Percentiles rank a stretch among this genome's conserved stretches.
Conservation (phyloP, 2,888 invertebrate genomes). For the Prosapia bicincta region DNA sequence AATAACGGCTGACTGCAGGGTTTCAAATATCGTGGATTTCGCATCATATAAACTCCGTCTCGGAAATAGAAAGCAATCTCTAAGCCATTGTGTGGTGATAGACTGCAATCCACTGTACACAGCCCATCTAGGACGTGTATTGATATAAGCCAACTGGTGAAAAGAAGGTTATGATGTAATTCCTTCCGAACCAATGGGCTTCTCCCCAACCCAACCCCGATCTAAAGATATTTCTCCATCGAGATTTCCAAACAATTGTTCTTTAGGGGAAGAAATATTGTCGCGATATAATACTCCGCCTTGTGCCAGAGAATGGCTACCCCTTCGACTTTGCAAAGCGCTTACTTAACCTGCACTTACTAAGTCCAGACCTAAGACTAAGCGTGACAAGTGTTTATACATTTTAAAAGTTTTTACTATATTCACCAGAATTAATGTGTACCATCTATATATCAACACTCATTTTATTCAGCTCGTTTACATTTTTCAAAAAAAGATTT, state of each 20-base stretch:
- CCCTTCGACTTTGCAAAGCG: background rate
- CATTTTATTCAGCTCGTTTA: too few relatives aligned
- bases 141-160: background rate
- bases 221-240: background rate
- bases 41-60: background rate
- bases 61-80: background rate
- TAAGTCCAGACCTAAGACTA: too few relatives aligned
- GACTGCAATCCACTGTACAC: background rate
- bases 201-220: background rate
- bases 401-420: too few relatives aligned
- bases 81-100: background rate
- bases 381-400: too few relatives aligned
- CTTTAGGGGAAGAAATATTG: background rate
- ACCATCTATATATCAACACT: too few relatives aligned
- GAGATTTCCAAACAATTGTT: slow-evolving; percentile 2
- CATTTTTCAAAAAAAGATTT: too few relatives aligned
- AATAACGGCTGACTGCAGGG: background rate
- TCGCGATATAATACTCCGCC: background rate
- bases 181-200: background rate
- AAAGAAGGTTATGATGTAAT: background rate
- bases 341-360: too few relatives aligned
- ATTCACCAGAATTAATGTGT: too few relatives aligned
- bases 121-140: background rate
- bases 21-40: background rate
- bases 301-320: background rate